These are phyloP conservation scores for Probaryconus sp. DNA, from an alignment of 1,140 invertebrate genomes.

Conservation along the genomic window DNA sequence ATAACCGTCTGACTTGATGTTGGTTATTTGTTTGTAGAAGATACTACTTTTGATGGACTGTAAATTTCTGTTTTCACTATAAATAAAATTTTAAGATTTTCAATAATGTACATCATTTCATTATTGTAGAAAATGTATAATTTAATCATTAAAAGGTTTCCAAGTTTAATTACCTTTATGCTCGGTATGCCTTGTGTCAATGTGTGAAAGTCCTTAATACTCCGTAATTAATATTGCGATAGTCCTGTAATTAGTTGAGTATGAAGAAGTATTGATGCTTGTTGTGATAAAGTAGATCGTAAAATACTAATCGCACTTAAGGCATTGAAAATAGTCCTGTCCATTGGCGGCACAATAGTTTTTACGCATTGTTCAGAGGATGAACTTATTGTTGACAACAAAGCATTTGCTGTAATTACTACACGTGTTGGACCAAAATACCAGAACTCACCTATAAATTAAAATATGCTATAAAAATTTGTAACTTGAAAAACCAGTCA, in stretches of 20 bases:
- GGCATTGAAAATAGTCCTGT: slow-evolving; percentile 62
- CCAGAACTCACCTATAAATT: slow-evolving; percentile 68
- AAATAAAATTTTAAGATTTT: no score
- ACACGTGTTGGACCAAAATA: slow-evolving; percentile 60
- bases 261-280: slow-evolving; percentile 71
- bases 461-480: no score
- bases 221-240: slow-evolving; percentile 68
- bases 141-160: no score
- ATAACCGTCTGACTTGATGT: slow-evolving; percentile 52
- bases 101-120: no score
- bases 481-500: no score
- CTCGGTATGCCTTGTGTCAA: slow-evolving; percentile 71
- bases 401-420: slow-evolving; percentile 62
- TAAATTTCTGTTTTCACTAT: no score
- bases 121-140: no score
- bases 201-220: slow-evolving; percentile 67
- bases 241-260: slow-evolving; percentile 71
- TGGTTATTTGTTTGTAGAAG: slow-evolving; percentile 65
- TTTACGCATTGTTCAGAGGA: slow-evolving; percentile 68
- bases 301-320: slow-evolving; percentile 73
- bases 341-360: slow-evolving; percentile 69
- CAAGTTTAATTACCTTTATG: slow-evolving; percentile 68
- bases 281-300: slow-evolving; percentile 75
- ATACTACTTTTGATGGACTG: no score
- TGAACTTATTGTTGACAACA: slow-evolving; percentile 48